These are phyloP conservation scores for Plebejus argus DNA, from an alignment of 2,888 invertebrate genomes.

Conservation along the genomic window DNA sequence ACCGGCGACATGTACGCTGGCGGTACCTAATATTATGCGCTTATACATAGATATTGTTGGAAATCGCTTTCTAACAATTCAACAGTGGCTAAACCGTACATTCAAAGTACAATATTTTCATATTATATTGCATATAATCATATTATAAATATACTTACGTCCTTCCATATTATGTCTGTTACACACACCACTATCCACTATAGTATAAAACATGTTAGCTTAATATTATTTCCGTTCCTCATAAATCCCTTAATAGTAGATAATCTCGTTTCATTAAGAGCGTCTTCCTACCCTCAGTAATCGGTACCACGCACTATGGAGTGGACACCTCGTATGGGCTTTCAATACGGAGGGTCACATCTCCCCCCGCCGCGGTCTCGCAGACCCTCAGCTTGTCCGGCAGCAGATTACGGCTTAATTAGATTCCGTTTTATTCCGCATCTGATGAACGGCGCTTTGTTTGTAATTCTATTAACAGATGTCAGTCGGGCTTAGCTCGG, in stretches of 20 bases:
- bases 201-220: background rate
- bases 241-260: slow-evolving; percentile 2
- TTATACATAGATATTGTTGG: no score
- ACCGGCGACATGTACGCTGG: background rate
- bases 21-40: no score
- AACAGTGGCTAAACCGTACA: no score
- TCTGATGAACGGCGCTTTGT: slow-evolving; percentile 21
- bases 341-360: slow-evolving; percentile 22
- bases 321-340: slow-evolving; percentile 33
- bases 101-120: background rate
- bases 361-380: background rate
- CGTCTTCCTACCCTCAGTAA: slow-evolving; percentile 26
- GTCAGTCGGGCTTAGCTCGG: slow-evolving; percentile 7
- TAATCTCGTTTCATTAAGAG: slow-evolving; percentile 10
- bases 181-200: background rate
- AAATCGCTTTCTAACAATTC: no score
- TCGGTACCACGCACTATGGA: slow-evolving; percentile 28
- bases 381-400: slow-evolving; percentile 16
- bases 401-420: slow-evolving; percentile 36
- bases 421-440: slow-evolving; percentile 35
- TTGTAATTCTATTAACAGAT: slow-evolving; percentile 29
- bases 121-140: background rate
- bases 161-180: background rate
- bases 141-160: no score
- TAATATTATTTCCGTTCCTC: background rate